phyloP scores from a whole-genome alignment of 2,113 vertebrate genomes.

The Pseudorhombus dupliciocellatus region DNA sequence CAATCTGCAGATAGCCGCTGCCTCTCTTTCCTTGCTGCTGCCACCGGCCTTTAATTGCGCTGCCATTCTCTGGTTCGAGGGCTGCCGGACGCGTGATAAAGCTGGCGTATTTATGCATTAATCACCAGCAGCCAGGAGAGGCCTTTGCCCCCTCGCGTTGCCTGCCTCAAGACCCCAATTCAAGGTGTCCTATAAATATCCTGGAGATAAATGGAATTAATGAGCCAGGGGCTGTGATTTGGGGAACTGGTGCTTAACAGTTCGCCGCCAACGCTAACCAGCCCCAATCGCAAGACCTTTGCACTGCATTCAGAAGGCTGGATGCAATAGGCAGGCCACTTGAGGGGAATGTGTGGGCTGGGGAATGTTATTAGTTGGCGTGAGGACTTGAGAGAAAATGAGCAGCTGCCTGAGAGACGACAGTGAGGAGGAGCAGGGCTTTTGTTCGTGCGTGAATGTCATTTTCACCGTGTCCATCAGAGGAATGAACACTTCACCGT shows the following conservation, averaged over 20 bases:
- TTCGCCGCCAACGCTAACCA: conserved; percentile 43
- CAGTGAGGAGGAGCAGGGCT: conserved; percentile 25
- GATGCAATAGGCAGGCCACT: conserved; percentile 36
- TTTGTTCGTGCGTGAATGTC: conserved; percentile 50
- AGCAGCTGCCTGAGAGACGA: conserved; percentile 33
- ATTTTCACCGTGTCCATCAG: conserved; percentile 39
- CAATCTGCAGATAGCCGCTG: conserved; percentile 67
- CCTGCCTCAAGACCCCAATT: conserved; percentile 65
- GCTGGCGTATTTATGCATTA: conserved; percentile 62
- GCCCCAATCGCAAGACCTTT: conserved; percentile 30
- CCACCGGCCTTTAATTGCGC: conserved; percentile 67
- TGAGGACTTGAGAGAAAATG: conserved; percentile 46
- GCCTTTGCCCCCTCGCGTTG: conserved; percentile 35
- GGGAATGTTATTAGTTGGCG: conserved; percentile 50
- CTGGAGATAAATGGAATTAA: conserved; percentile 65
- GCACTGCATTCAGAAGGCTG: conserved; percentile 51
- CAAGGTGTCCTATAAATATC: conserved; percentile 56
- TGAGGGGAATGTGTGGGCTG: conserved; percentile 32
- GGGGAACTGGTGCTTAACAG: conserved; percentile 33
- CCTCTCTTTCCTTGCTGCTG: conserved; percentile 39
- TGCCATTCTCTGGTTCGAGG: conserved; percentile 57
- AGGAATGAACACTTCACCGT: conserved; percentile 35
- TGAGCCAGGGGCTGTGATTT: conserved; percentile 40
- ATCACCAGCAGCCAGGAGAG: conserved; percentile 54
- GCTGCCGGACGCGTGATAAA: conserved; percentile 75